These are phyloP conservation scores for Rutpela maculata DNA, from an alignment of 2,888 invertebrate species.

Conservation along the genomic window DNA sequence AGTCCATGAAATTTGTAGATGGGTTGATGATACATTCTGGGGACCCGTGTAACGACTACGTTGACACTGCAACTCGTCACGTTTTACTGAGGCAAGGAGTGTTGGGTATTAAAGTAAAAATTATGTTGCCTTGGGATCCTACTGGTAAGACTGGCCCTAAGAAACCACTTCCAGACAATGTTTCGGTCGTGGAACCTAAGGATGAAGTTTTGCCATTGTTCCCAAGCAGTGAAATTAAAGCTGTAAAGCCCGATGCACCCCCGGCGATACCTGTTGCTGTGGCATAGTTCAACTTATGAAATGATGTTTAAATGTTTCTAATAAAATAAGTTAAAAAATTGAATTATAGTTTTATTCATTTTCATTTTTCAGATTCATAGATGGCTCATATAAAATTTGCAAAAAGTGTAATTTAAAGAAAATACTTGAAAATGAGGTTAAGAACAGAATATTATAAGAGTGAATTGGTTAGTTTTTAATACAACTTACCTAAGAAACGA, in stretches of 20 bases:
- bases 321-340: slow-evolving; percentile 25
- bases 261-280: slow-evolving; percentile 73
- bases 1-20: slow-evolving; percentile 99
- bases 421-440: no score
- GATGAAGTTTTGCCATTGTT: slow-evolving; percentile 87
- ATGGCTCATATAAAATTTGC: no score
- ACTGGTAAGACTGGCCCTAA: slow-evolving; percentile 98
- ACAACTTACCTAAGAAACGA: no score
- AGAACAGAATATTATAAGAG: no score
- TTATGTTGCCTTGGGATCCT: slow-evolving; percentile 99
- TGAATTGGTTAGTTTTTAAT: no score
- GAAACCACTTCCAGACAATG: slow-evolving; percentile 97
- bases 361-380: no score
- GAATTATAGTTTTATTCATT: neutral
- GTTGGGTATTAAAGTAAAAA: slow-evolving; percentile 82
- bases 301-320: slow-evolving; percentile 35
- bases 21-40: slow-evolving; percentile 99
- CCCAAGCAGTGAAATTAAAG: slow-evolving; percentile 87
- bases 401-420: no score
- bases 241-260: slow-evolving; percentile 78
- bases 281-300: slow-evolving; percentile 34
- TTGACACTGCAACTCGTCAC: slow-evolving; percentile 98
- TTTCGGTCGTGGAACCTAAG: slow-evolving; percentile 97
- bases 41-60: slow-evolving; percentile 98
- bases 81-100: slow-evolving; percentile 92